Percentiles rank a stretch among this genome's conserved stretches.
Evolutionary conservation across 2,797 vertebrate genomes (phyloP).

Genomic region (Hoplostethus mediterraneus): DNA sequence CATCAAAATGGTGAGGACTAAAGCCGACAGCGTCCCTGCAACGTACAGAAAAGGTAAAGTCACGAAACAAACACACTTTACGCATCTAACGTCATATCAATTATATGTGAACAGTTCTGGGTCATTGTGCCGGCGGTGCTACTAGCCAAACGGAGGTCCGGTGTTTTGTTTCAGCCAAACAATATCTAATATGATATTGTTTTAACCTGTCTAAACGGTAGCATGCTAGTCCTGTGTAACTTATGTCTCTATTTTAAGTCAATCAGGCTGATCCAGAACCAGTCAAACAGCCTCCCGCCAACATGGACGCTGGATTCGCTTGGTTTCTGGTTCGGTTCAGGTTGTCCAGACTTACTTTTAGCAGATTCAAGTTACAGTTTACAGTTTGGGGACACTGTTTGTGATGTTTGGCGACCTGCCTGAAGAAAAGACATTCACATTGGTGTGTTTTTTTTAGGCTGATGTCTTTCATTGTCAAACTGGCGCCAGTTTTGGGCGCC

Average conservation of each 20-base stretch:
- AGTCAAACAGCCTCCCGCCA: constrained; percentile 64
- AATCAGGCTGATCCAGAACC: neutral
- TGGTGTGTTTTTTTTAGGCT: rapidly evolving
- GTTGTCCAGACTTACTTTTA: too few species aligned
- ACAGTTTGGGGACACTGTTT: too few species aligned
- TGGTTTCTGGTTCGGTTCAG: neutral
- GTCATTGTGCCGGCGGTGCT: neutral
- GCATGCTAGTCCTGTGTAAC: rapidly evolving
- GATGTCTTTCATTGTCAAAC: constrained; percentile 17
- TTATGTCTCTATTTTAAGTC: rapidly evolving
- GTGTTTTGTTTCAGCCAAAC: too few species aligned
- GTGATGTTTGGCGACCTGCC: too few species aligned
- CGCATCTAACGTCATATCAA: rapidly evolving
- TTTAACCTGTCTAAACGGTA: rapidly evolving
- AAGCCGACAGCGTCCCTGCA: constrained; percentile 84
- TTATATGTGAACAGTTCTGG: neutral
- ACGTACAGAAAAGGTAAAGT: constrained; percentile 85
- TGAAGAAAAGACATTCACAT: neutral
- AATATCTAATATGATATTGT: too few species aligned
- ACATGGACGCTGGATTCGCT: neutral
- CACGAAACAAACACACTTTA: rapidly evolving
- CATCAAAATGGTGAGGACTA: constrained; percentile 83
- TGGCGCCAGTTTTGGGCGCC: constrained; percentile 77
- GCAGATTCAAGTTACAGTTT: too few species aligned
- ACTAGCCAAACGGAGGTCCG: neutral